These are phyloP conservation scores for Candidula unifasciata DNA, from an alignment of 2,888 invertebrate species.

Conservation along the genomic window DNA sequence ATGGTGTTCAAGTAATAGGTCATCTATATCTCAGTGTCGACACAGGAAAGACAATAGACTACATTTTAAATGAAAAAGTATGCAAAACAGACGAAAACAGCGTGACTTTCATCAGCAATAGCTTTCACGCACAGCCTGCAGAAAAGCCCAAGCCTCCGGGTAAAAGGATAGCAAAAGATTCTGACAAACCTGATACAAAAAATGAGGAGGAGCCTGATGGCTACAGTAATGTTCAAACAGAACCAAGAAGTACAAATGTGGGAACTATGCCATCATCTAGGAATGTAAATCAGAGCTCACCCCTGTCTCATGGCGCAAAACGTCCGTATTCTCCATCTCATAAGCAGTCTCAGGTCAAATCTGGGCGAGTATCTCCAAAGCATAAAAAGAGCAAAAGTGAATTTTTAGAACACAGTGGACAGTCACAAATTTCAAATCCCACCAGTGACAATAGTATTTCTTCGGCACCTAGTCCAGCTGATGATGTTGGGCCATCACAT, in stretches of 20 bases:
- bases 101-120: conserved; percentile 57
- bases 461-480: conserved; percentile 44
- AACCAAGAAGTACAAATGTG: conserved; percentile 46
- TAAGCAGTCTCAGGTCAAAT: conserved; percentile 38
- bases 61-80: conserved; percentile 57
- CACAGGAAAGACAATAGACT: conserved; percentile 56
- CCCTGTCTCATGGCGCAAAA: conserved; percentile 24
- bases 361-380: conserved; percentile 32
- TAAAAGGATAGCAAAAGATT: conserved; percentile 25
- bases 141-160: conserved; percentile 49
- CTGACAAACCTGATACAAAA: conserved; percentile 20
- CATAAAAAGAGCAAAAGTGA: conserved; percentile 43
- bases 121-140: conserved; percentile 57
- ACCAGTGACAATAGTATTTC: conserved; percentile 45
- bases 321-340: conserved; percentile 45
- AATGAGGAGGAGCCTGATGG: conserved; percentile 28
- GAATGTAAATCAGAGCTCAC: conserved; percentile 30
- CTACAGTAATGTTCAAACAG: conserved; percentile 9
- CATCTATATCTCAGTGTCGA: conserved; percentile 57
- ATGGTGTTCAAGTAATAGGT: conserved; percentile 56
- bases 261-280: conserved; percentile 29
- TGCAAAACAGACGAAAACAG: conserved; percentile 57
- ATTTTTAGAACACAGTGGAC: conserved; percentile 23
- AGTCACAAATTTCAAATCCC: conserved; percentile 38
- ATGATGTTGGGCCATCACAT: conserved; percentile 29